Evolutionary conservation across 2,113 vertebrate species (phyloP), one percentile per base, ranked within the genome.

Genomic region (Brachypteracias leptosomus): DNA sequence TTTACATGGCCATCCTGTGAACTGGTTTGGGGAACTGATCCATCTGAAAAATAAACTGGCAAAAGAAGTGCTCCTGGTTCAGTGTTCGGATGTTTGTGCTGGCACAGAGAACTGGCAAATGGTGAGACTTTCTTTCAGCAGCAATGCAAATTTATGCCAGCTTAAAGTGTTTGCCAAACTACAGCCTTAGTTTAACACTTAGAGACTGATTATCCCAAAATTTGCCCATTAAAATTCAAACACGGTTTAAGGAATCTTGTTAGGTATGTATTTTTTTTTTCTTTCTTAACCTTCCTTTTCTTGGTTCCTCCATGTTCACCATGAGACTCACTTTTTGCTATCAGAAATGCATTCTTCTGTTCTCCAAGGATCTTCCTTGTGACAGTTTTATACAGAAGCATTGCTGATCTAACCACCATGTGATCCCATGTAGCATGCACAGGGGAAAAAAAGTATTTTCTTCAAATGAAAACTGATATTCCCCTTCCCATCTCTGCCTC

Each of bases 101-200:
- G 96, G 96, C 95, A 57, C 76, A 57, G 57, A 24, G 73, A 73
- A 40, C 68, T 95, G 95, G 94, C 93, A 95, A 89, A 97, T 95
- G 95, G 80, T 96, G 80, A 97, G 70, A 82, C 76, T 95, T 95
- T 92, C 94, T 95, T 97, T 95, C 95, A 96, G 91, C 95, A 89
- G 94, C 89, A 52, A 8, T 72, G 80, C 77, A 95, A 95, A 96
- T 96, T 97, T 96, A 95, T 97, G 93, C 96, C 96, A 92, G 70
- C 49, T 84, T 90, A 33, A 95, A 87, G 61, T 40, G 73, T 95
- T 95, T 96, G 95, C 96, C 96, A 97, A 87, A 93, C 86, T 92
- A 25, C 89, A 85, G 89, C 65, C 84, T 91, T 91, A 89, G 77
- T 92, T 95, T 95, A 86, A 76, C 73, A 49, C 52, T 92, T 88